A percentile compares a stretch with the other conserved stretches of the same genome.
Conservation (phyloP, 1,140 invertebrate genomes). For the Anastatus disparis region DNA sequence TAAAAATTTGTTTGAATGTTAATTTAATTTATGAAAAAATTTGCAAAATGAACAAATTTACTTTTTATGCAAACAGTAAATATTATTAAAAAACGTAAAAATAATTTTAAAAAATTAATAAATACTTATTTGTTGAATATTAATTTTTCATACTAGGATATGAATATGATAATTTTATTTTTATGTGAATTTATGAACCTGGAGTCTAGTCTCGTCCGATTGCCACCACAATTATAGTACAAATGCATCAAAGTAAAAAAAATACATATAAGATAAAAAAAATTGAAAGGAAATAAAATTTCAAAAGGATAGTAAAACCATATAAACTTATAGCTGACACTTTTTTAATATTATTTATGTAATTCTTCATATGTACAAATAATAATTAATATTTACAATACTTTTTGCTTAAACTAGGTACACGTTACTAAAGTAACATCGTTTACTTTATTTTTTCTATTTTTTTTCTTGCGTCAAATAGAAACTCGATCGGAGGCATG, state of each 20-base stretch:
- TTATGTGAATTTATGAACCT: neutral
- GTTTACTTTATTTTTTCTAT: conserved; percentile 39
- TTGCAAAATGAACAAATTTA: too few relatives aligned
- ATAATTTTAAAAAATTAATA: too few relatives aligned
- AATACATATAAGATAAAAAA: conserved; percentile 25
- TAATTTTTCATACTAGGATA: too few relatives aligned
- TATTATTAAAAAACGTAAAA: too few relatives aligned
- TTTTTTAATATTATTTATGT: conserved; percentile 43
- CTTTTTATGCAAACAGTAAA: too few relatives aligned
- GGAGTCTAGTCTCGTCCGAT: neutral
- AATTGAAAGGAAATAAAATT: conserved; percentile 41
- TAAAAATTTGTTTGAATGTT: too few relatives aligned
- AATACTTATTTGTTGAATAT: too few relatives aligned
- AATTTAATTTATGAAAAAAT: too few relatives aligned
- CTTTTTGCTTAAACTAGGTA: conserved; percentile 41
- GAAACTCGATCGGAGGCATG: conserved; percentile 39
- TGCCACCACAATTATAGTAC: neutral
- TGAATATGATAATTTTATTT: neutral
- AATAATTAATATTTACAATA: conserved; percentile 43
- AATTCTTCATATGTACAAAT: conserved; percentile 44
- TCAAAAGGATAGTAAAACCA: conserved; percentile 39
- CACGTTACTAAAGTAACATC: conserved; percentile 42
- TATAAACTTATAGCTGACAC: conserved; percentile 40
- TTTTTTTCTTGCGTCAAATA: conserved; percentile 35
- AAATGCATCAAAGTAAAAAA: neutral